Conservation (phyloP, 2,888 invertebrate species). For the Heliconius ismenius region DNA sequence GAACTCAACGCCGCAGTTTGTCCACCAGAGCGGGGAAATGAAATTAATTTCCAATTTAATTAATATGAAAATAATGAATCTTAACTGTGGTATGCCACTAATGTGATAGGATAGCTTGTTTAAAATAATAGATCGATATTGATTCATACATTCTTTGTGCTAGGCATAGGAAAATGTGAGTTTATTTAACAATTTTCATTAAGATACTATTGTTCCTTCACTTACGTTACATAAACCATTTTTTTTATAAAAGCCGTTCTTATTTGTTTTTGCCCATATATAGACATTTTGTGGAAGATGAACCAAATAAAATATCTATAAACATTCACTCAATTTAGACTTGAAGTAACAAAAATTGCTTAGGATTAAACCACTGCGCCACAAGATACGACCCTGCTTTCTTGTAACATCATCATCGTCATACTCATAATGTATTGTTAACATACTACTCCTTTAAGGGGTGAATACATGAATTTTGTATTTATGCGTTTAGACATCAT, state of each 20-base stretch:
- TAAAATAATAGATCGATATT: slow-evolving; percentile 3
- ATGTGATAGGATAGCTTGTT: neutral
- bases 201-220: too few relatives aligned
- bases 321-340: neutral
- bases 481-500: neutral
- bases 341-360: neutral
- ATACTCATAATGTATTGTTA: neutral
- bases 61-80: neutral
- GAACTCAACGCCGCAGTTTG: neutral
- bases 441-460: neutral
- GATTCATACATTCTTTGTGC: slow-evolving; percentile 1
- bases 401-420: neutral
- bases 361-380: neutral
- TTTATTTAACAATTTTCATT: neutral
- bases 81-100: neutral
- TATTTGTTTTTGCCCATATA: neutral
- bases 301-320: too few relatives aligned
- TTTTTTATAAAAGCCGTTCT: neutral
- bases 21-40: neutral
- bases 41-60: neutral
- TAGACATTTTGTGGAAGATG: neutral
- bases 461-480: neutral
- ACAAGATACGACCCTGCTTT: neutral
- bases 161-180: neutral
- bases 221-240: neutral